Percentiles rank a stretch among this genome's conserved stretches.
These are phyloP conservation scores for Drosophila siamana DNA, from an alignment of 2,888 invertebrate genomes.

Conservation along the genomic window DNA sequence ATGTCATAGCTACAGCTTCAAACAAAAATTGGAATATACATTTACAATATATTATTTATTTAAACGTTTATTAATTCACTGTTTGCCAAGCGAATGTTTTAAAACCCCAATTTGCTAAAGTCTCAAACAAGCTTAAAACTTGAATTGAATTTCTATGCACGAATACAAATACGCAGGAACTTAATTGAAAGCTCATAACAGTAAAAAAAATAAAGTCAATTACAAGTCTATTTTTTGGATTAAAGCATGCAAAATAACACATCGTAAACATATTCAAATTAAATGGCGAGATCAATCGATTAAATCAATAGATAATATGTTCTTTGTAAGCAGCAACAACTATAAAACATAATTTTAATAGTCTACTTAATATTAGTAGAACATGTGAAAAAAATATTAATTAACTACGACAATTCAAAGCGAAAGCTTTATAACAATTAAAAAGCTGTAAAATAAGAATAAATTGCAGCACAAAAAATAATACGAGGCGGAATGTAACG, in stretches of 20 bases:
- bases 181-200: not conserved
- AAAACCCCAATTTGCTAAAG: not conserved
- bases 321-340: not conserved
- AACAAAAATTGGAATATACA: too few relatives aligned
- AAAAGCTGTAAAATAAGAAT: conserved; percentile 10
- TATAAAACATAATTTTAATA: conserved; percentile 4
- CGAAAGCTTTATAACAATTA: conserved; percentile 1
- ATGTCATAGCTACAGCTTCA: too few relatives aligned
- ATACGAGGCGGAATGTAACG: not conserved
- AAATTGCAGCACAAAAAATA: conserved; percentile 1
- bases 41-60: too few relatives aligned
- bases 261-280: not conserved
- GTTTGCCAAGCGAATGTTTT: not conserved
- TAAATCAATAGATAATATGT: not conserved
- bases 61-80: not conserved
- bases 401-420: not conserved
- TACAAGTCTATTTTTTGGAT: not conserved
- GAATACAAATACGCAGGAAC: not conserved
- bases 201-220: not conserved
- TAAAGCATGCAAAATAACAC: not conserved
- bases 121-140: not conserved
- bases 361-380: not conserved
- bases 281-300: not conserved
- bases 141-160: not conserved
- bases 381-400: not conserved